Evolutionary conservation across 1,140 invertebrate genomes (phyloP), one percentile per base, ranked within the genome.

Genomic region (Orchesella cincta): DNA sequence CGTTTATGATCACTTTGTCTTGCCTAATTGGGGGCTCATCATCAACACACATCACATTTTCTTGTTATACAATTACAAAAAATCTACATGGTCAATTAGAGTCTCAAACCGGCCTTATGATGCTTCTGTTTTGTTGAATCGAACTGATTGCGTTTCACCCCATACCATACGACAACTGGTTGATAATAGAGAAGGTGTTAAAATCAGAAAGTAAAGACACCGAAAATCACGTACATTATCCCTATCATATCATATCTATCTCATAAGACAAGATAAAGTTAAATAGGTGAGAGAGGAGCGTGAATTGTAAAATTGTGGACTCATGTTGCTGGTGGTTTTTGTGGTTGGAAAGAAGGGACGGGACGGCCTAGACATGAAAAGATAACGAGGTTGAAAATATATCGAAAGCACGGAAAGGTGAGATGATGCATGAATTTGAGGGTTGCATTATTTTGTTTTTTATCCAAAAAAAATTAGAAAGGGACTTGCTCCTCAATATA

Each of bases 401-500:
- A 57, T 14, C 12, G 52, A 57, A 57, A 57, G 62, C 28, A 67
- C 8, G 62, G n/a, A 18, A 29, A 67, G 62, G 62, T 67, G 62
- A 67, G 62, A 67, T 67, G 62, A 67, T 67, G 29, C 62, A 67
- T 67, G 62, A 33, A n/a, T n/a, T n/a, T n/a, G n/a, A n/a, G n/a
- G n/a, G n/a, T n/a, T n/a, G n/a, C n/a, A n/a, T n/a, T n/a, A n/a
- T n/a, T n/a, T n/a, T n/a, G n/a, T n/a, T n/a, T n/a, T n/a, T n/a
- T n/a, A n/a, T n/a, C n/a, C n/a, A n/a, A n/a, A n/a, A n/a, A n/a
- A n/a, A n/a, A n/a, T n/a, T n/a, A n/a, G n/a, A n/a, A n/a, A n/a
- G n/a, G n/a, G n/a, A n/a, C n/a, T n/a, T n/a, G n/a, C n/a, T n/a
- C n/a, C n/a, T n/a, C n/a, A n/a, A n/a, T n/a, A n/a, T n/a, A n/a